Base-by-base conservation (phyloP, 2,797 vertebrate genomes). In the Chelon labrosus region DNA sequence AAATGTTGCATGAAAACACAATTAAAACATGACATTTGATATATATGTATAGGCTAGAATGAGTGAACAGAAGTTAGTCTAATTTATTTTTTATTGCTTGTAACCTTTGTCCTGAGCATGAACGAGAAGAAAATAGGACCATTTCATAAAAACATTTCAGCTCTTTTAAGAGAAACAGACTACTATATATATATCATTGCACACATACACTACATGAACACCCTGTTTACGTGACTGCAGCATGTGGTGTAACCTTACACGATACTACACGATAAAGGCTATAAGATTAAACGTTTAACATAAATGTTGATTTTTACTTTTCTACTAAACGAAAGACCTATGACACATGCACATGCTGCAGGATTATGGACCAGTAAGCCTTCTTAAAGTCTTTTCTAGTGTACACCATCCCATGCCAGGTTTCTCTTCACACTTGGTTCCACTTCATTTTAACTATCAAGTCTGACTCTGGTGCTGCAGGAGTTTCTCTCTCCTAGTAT, bases 351-450 rank as follows among this genome's bases (percentile, higher is more conserved):
- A 31, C 47, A 70, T 31, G 35, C 53, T 82, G 46, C 50, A 52
- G 37, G 38, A 63, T 52, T 56, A 41, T 13, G 20, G 61, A 62
- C 73, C 41, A 14, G 8, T 49, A 9, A 38, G 25, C 55, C 62
- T 57, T 65, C 19, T 54, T 63, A 59, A 70, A 72, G 19, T n/a
- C 46, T 59, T 52, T 52, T 77, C 14, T 25, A 22, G 64, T 20
- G 9, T 53, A 59, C 37, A 35, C 57, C 42, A 52, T 37, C 53
- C 52, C 62, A 41, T 66, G 54, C 20, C 62, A 71, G 12, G 2
- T 50, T 57, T 73, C 70, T 73, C 83, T 85, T 88, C 82, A 82
- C 88, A 84, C 83, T 88, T 82, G 84, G 88, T 91, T 92, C 82
- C 85, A 80, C 85, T 85, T 83, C 70, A 58, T 69, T 73, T 68